Evolutionary conservation across 2,888 invertebrate species (phyloP).

Genomic region (Dryococelus australis): DNA sequence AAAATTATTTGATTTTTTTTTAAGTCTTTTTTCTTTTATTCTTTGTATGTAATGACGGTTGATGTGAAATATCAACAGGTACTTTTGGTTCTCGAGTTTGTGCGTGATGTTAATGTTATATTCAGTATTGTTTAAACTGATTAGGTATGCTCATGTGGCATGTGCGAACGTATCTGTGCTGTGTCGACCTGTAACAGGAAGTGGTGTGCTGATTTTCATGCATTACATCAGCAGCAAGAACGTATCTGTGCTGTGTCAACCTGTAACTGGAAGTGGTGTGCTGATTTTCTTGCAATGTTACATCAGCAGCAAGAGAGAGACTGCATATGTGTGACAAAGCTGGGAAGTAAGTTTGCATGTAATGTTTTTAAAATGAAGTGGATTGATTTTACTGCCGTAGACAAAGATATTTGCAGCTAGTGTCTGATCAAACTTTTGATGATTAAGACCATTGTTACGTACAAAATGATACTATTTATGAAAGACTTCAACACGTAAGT

Average conservation of each 20-base stretch:
- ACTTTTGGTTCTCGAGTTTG: neutral
- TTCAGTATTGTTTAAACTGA: neutral
- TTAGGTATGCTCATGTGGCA: neutral
- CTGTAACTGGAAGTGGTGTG: neutral
- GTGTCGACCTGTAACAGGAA: neutral
- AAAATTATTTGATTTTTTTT: conserved; percentile 22
- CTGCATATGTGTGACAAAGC: neutral
- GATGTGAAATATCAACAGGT: neutral
- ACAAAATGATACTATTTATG: conserved; percentile 36
- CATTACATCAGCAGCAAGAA: too few relatives aligned
- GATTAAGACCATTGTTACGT: conserved; percentile 16
- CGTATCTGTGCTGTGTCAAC: neutral
- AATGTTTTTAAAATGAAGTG: neutral
- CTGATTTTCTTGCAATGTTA: neutral
- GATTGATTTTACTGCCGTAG: conserved; percentile 9
- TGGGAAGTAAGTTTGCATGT: neutral
- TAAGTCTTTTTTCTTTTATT: neutral
- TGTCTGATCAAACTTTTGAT: neutral
- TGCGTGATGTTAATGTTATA: neutral
- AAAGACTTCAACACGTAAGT: conserved; percentile 36
- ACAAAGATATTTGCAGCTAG: conserved; percentile 12
- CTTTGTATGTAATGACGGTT: neutral
- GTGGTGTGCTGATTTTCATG: neutral
- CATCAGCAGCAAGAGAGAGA: neutral
- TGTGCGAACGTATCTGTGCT: neutral